phyloP scores from a whole-genome alignment of 1,140 invertebrate species.

The Galleria mellonella region DNA sequence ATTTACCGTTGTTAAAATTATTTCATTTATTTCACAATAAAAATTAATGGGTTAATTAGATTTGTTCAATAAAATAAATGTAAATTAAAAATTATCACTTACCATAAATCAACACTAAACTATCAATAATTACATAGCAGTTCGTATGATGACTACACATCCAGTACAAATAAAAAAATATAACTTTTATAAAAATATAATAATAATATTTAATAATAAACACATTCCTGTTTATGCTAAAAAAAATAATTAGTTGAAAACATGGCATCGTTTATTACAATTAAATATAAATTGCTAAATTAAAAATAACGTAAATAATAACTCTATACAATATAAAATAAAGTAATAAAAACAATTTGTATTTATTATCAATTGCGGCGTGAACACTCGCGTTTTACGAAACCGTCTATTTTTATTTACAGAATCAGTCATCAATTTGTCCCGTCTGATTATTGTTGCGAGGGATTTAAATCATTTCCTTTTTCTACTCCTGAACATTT shows the following conservation, averaged over 20 bases:
- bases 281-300: conserved; percentile 36
- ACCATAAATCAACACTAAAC: conserved; percentile 62
- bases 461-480: no score
- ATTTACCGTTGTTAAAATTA: conserved; percentile 69
- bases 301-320: conserved; percentile 39
- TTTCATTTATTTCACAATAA: conserved; percentile 33
- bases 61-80: conserved; percentile 52
- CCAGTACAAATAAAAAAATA: conserved; percentile 63
- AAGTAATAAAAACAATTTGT: conserved; percentile 30
- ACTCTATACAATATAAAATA: conserved; percentile 43
- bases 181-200: conserved; percentile 69
- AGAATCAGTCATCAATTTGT: neutral
- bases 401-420: neutral
- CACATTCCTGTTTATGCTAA: conserved; percentile 47
- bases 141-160: conserved; percentile 45
- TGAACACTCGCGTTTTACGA: conserved; percentile 16
- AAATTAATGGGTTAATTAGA: conserved; percentile 53
- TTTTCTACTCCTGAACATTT: no score
- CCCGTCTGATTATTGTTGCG: no score
- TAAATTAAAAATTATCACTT: conserved; percentile 50
- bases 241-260: conserved; percentile 45
- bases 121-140: conserved; percentile 47
- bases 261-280: conserved; percentile 56
- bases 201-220: conserved; percentile 68
- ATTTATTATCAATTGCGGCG: conserved; percentile 25